phyloP scores from a whole-genome alignment of 2,113 vertebrate species.

The Hypocryptadius cinnamomeus region DNA sequence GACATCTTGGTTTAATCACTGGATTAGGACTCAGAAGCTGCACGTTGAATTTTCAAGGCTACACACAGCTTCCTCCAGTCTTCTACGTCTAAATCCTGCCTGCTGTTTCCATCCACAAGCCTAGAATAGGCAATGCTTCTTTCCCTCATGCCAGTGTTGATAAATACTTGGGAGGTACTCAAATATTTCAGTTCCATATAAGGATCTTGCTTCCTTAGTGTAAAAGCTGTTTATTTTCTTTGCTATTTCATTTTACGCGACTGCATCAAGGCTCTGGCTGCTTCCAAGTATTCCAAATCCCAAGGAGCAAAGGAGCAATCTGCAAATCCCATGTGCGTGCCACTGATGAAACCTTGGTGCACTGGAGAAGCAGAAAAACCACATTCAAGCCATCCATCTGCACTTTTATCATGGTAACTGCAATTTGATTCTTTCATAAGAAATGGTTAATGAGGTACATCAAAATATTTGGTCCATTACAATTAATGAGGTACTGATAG shows the following conservation, averaged over 20 bases:
- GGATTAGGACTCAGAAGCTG: not conserved
- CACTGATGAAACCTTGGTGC: not conserved
- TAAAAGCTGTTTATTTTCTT: conserved; percentile 42
- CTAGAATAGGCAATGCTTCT: conserved; percentile 24
- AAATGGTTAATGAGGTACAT: not conserved
- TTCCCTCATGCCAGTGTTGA: not conserved
- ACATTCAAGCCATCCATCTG: not conserved
- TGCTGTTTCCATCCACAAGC: not conserved
- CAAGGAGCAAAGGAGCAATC: not conserved
- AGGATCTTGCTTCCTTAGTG: not conserved
- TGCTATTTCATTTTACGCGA: not conserved
- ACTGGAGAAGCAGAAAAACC: not conserved
- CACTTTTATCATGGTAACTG: not conserved
- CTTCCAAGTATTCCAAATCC: not conserved
- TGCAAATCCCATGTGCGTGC: not conserved
- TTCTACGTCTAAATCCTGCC: not conserved
- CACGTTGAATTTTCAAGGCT: not conserved
- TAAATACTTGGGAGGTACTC: conserved; percentile 23
- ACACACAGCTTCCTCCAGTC: not conserved
- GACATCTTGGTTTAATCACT: not conserved
- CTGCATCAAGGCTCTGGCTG: not conserved
- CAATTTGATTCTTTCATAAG: not conserved
- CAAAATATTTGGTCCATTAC: not conserved
- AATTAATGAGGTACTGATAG: not conserved
- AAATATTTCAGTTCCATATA: conserved; percentile 25